Evolutionary conservation across 2,797 vertebrate species (phyloP), one percentile per base, ranked within the genome.

Genomic region (Mus minutoides): DNA sequence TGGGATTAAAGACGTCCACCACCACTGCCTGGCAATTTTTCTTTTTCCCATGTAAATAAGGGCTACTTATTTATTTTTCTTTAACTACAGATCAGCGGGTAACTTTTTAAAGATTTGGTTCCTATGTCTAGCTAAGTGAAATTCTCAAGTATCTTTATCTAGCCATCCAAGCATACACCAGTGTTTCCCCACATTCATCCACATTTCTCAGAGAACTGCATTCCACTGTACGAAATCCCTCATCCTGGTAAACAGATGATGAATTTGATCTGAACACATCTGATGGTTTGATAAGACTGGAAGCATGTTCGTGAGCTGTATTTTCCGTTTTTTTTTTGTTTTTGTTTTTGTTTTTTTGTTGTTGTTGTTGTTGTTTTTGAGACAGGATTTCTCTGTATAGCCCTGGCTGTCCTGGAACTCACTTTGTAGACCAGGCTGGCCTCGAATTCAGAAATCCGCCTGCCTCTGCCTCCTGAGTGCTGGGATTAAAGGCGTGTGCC

Each of bases 161-260:
- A 94, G 69, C 9, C n/a, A 60, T 95, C 22, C 58, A 95, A 82
- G 54, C n/a, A 71, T 60, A 49, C 46, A 78, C 5, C 37, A 83
- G 58, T 24, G 69, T 77, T 95, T 93, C 62, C 76, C 83, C 29
- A 85, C 62, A 78, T 71, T 37, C 69, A 31, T 71, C 43, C 69
- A 31, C 37, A 69, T 92, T 88, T 92, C 58, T 82, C 77, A 58
- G 54, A 93, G 46, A 94, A 92, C 40, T 94, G 54, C 24, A 71
- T 84, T 58, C 76, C 77, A 76, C 3, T 77, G 26, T 90, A 88
- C 31, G 43, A 90, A 95, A 77, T 85, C 85, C 49, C 29, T 93
- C 7, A 67, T 90, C 34, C 71, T 37, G 58, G 73, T 11, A 67
- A n/a, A 49, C 3, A 5, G 34, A 78, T 76, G n/a, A 60, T 31